Conservation (phyloP, 2,888 invertebrate genomes). For the Nymphalis urticae region DNA sequence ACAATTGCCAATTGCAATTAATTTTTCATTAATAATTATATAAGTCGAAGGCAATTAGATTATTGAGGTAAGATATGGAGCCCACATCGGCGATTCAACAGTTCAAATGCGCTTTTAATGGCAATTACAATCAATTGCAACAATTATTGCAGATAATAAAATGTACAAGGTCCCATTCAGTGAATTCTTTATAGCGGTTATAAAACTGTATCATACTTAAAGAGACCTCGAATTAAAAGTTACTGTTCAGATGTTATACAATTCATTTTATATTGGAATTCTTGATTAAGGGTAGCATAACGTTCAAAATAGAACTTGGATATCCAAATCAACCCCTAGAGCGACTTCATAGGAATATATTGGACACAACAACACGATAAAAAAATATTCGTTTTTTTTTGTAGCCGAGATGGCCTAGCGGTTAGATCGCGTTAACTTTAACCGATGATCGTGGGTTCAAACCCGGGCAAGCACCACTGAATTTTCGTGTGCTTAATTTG, state of each 20-base stretch:
- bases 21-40: conserved; percentile 5
- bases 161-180: conserved; percentile 42
- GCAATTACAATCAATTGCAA: conserved; percentile 35
- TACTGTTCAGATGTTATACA: conserved; percentile 1
- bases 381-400: no score
- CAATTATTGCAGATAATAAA: conserved; percentile 39
- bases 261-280: neutral
- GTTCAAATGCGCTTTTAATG: conserved; percentile 29
- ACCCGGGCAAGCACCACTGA: no score
- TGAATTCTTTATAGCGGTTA: conserved; percentile 38
- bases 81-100: conserved; percentile 13
- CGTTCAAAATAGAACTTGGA: neutral
- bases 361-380: no score
- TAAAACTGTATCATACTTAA: conserved; percentile 36
- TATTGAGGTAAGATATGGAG: conserved; percentile 18
- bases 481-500: no score
- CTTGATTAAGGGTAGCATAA: conserved; percentile 8
- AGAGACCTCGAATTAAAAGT: conserved; percentile 32
- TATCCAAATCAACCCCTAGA: neutral
- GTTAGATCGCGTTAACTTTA: no score
- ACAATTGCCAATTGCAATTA: conserved; percentile 4
- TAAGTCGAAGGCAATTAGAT: conserved; percentile 13
- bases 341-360: no score
- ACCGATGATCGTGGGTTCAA: no score
- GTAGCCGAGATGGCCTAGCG: no score